Base-by-base conservation (phyloP, 2,888 invertebrate genomes). In the Serripes groenlandicus region DNA sequence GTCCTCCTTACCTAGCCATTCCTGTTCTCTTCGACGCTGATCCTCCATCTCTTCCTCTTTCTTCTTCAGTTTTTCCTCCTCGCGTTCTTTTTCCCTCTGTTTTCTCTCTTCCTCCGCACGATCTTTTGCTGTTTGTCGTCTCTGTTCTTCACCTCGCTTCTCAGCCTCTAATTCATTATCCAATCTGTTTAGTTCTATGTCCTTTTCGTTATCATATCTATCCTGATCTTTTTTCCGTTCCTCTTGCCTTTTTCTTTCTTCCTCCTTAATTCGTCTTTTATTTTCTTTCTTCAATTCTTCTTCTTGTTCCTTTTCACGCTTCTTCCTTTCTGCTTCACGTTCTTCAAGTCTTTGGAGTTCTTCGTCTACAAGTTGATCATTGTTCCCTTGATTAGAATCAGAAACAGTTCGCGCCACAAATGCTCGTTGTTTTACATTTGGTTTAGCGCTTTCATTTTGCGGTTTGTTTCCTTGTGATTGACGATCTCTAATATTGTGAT, bases 311-410 rank as follows among this genome's bases (percentile, higher is more conserved):
- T 49, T 49, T 49, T 49, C 21, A 2, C 49, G 49, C 21, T 28
- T 42, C 42, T 23, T 21, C 28, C 28, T 28, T 32, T 30, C 54
- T 54, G 26, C 15, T 52, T 42, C 42, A 4, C 35, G 23, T 70
- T 42, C 42, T 15, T 70, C 70, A 15, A 35, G 37, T 70, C 70
- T 70, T 37, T 70, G 26, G 7, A 3, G 23, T 32, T 70, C 70
- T 49, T 23, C 32, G 52, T 70, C 52, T 52, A 56, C 23, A 21
- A 56, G 56, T 15, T 26, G 56, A 56, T 56, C 56, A 34, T 37
- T 11, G 5, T 64, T n/a, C n/a, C n/a, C n/a, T n/a, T n/a, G n/a
- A n/a, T n/a, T n/a, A n/a, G n/a, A n/a, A n/a, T n/a, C n/a, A n/a
- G 64, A 37, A 34, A 18, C 64, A 34, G 9, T 32, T 21, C 35